Conservation (phyloP, 1,140 invertebrate species). For the Psilanteris sp. region DNA sequence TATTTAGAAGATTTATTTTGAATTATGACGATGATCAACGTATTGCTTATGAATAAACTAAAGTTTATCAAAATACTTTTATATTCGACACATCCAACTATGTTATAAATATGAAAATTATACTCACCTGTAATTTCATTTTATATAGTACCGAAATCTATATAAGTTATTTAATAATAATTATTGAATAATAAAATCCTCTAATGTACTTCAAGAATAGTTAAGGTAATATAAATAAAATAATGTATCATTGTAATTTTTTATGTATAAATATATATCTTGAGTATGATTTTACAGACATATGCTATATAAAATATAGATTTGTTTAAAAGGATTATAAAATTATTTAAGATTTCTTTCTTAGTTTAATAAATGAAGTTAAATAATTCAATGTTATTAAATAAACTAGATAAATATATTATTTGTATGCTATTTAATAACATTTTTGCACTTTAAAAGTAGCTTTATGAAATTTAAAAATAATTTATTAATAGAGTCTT, state of each 20-base stretch:
- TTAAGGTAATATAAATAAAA: neutral
- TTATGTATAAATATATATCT: slow-evolving; percentile 26
- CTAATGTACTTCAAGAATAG: neutral
- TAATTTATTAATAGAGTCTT: neutral
- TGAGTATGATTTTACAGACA: slow-evolving; percentile 21
- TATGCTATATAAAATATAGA: slow-evolving; percentile 29
- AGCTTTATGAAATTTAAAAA: neutral
- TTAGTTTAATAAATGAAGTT: too few species aligned
- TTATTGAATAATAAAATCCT: too few species aligned
- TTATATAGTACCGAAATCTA: slow-evolving; percentile 2
- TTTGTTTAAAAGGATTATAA: slow-evolving; percentile 8
- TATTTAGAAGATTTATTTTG: slow-evolving; percentile 9
- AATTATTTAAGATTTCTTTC: slow-evolving; percentile 21
- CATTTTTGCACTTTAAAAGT: too few species aligned
- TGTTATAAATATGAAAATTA: slow-evolving; percentile 34
- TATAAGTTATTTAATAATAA: slow-evolving; percentile 1
- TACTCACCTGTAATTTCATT: slow-evolving; percentile 12
- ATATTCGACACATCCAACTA: slow-evolving; percentile 1
- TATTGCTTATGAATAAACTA: slow-evolving; percentile 18
- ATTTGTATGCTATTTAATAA: too few species aligned
- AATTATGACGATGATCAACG: slow-evolving; percentile 9
- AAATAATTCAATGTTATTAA: too few species aligned
- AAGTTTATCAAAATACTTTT: slow-evolving; percentile 31
- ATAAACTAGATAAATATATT: too few species aligned
- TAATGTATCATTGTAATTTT: neutral